phyloP scores from a whole-genome alignment of 2,797 vertebrate species.

The Catharus ustulatus region DNA sequence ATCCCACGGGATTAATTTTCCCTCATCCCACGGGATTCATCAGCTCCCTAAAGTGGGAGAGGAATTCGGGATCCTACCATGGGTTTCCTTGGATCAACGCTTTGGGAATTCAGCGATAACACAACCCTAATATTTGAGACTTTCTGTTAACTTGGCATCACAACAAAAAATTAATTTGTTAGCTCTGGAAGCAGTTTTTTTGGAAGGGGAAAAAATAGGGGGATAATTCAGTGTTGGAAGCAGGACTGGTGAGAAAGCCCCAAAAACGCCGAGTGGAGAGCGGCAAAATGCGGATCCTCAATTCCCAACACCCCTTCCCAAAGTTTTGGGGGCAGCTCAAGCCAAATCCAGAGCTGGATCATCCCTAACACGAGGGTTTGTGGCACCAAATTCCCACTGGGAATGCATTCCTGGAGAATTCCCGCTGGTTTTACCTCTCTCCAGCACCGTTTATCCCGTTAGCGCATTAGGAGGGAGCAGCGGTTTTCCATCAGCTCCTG shows the following conservation, averaged over 20 bases:
- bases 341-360: not conserved
- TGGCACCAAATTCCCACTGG: accelerated
- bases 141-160: slow-evolving; percentile 21
- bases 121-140: not conserved
- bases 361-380: not conserved
- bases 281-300: not conserved
- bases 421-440: slow-evolving; percentile 33
- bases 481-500: not conserved
- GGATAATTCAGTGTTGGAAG: not conserved
- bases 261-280: not conserved
- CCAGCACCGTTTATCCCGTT: not conserved
- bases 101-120: not conserved
- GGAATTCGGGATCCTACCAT: not conserved
- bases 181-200: slow-evolving; percentile 19
- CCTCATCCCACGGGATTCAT: not conserved
- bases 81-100: not conserved
- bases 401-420: not conserved
- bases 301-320: not conserved
- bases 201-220: not conserved
- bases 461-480: slow-evolving; percentile 11
- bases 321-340: not conserved
- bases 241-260: slow-evolving; percentile 25
- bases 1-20: not conserved
- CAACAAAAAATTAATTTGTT: not conserved
- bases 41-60: not conserved